Conservation (phyloP, 2,888 invertebrate species). For the Silvanus unidentatus region DNA sequence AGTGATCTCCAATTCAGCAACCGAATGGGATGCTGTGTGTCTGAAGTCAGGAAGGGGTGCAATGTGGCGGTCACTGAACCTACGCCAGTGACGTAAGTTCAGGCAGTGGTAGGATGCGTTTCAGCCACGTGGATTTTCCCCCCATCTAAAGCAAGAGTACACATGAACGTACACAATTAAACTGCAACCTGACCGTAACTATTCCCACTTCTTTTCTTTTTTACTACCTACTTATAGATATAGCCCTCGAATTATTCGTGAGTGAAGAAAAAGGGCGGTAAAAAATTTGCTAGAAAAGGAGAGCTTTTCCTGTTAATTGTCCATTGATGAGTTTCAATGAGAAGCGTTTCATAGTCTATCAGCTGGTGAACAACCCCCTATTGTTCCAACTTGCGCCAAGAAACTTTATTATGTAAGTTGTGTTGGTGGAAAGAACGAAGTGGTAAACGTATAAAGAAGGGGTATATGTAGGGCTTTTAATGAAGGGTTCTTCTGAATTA, state of each 20-base stretch:
- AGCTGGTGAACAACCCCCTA: conserved; percentile 16
- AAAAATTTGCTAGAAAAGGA: no score
- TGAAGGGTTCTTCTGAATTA: conserved; percentile 29
- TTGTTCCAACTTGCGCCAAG: conserved; percentile 19
- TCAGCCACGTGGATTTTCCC: conserved; percentile 11
- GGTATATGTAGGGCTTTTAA: conserved; percentile 20
- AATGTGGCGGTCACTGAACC: conserved; percentile 16
- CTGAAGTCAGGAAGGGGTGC: conserved; percentile 10
- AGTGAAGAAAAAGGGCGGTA: no score
- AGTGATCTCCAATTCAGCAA: conserved; percentile 1
- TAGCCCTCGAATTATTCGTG: no score
- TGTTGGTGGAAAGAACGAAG: not conserved
- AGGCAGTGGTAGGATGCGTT: conserved; percentile 12
- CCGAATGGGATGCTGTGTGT: not conserved
- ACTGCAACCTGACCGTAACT: no score
- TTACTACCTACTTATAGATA: no score
- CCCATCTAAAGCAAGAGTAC: no score
- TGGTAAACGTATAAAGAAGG: conserved; percentile 15
- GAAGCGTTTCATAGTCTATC: no score
- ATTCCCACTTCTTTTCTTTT: no score
- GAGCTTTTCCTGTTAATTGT: no score
- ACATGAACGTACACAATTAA: no score
- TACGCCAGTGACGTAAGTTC: conserved; percentile 14
- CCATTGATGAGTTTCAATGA: no score
- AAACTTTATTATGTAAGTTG: conserved; percentile 22